Conservation (phyloP, 1,140 invertebrate species). For the Penaeus chinensis region DNA sequence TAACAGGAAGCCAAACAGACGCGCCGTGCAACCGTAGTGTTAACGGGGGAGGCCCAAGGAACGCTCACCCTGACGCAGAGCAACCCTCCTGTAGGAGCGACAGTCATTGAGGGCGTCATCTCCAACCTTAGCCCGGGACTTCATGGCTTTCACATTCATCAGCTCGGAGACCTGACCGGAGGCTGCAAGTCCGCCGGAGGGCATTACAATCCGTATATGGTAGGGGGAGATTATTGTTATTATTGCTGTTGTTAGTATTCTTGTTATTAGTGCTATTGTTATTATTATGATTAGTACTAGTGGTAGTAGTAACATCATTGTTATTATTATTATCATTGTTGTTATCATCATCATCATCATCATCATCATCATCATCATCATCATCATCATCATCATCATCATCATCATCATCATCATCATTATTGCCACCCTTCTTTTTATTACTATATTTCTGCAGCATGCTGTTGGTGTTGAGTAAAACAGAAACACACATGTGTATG, state of each 20-base stretch:
- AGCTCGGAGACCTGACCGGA: slow-evolving; percentile 97
- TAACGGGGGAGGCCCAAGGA: slow-evolving; percentile 4
- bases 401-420: neutral
- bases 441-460: too few relatives aligned
- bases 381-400: too few relatives aligned
- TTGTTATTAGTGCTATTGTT: too few relatives aligned
- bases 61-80: slow-evolving; percentile 37
- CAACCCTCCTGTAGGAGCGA: slow-evolving; percentile 31
- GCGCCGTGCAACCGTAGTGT: slow-evolving; percentile 1
- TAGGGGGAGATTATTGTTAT: neutral
- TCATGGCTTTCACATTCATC: slow-evolving; percentile 97
- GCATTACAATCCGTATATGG: slow-evolving; percentile 89
- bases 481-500: neutral
- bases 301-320: too few relatives aligned
- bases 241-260: neutral
- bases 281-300: too few relatives aligned
- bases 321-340: too few relatives aligned
- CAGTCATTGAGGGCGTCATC: slow-evolving; percentile 77
- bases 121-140: slow-evolving; percentile 77
- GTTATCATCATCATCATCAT: too few relatives aligned
- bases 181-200: slow-evolving; percentile 95
- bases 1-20: neutral
- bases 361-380: too few relatives aligned
- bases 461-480: neutral
- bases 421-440: neutral